Base-by-base conservation (phyloP, 2,113 vertebrate species). In the Bagarius yarrelli region DNA sequence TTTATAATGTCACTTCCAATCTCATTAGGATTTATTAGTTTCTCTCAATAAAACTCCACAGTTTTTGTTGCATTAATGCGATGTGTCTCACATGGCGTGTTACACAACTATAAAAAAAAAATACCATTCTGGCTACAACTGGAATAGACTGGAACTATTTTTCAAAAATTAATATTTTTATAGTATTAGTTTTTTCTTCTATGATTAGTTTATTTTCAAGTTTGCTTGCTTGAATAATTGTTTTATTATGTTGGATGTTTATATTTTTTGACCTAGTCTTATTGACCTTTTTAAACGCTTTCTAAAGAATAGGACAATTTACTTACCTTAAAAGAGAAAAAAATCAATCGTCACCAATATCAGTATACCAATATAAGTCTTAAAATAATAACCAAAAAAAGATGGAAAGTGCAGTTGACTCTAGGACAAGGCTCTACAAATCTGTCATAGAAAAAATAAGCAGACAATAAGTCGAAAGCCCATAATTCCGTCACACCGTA, bases 21-120 rank as follows among this genome's bases (percentile, higher is more conserved):
- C 2, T 76, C 64, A 76, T 66, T 44, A 44, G 53, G 52, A 80
- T 53, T 44, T 40, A 25, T 67, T 59, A 47, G 30, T 76, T 73
- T 70, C 67, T 70, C 67, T 47, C 36, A 30, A 55, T 70, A 70
- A n/a, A 66, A 50, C 44, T 13, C 76, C 76, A 53, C n/a, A 32
- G 59, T 34, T 40, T 64, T n/a, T 70, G 12, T 32, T 27, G 40
- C 53, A 27, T 32, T 52, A 47, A 64, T 50, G 36, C 50, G 55
- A 57, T 32, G 27, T 57, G 21, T 76, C 30, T 85, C 18, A 73
- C 2, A 21, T 66, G 21, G 40, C 61, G 55, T 53, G 16, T 53
- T 53, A 52, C 63, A 77, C 12, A 1, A 19, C 59, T 50, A 9
- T 15, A 32, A 52, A 66, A 30, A 32, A 15, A 66, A 32, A 73